Evolutionary conservation across 2,113 vertebrate genomes (phyloP).

Genomic region (Saimiri boliviensis): DNA sequence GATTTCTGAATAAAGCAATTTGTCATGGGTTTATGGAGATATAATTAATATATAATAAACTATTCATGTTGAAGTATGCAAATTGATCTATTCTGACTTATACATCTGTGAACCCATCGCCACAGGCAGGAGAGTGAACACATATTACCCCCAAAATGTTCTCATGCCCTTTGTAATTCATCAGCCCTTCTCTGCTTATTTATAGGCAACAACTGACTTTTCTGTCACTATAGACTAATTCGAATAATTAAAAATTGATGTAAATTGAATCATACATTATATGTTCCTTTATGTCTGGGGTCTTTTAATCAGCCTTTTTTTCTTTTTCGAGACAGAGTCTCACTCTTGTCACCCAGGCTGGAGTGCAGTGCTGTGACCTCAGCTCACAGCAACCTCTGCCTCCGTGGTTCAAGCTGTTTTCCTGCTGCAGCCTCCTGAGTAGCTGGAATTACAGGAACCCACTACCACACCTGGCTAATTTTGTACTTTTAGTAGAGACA

Average conservation of each 20-base stretch:
- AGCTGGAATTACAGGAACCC: no score
- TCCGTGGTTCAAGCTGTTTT: no score
- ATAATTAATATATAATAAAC: not conserved
- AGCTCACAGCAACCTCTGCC: no score
- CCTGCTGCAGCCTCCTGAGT: no score
- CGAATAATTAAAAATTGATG: not conserved
- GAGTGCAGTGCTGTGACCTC: no score
- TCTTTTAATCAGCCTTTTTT: not conserved
- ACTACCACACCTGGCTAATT: no score
- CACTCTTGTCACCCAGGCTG: no score
- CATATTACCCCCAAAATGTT: not conserved
- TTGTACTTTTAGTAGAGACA: no score
- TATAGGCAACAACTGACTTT: not conserved
- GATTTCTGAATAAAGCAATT: not conserved
- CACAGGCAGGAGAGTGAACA: not conserved
- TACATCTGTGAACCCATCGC: not conserved
- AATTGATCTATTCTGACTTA: not conserved
- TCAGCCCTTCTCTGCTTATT: rapidly evolving
- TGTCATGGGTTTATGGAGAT: not conserved
- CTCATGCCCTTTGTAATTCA: not conserved
- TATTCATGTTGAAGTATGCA: not conserved
- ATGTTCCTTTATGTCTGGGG: not conserved
- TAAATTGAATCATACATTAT: not conserved
- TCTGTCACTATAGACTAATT: not conserved
- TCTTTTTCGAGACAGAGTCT: no score